Evolutionary conservation across 2,113 vertebrate species (phyloP).

Genomic region (Tonatia bakeri): DNA sequence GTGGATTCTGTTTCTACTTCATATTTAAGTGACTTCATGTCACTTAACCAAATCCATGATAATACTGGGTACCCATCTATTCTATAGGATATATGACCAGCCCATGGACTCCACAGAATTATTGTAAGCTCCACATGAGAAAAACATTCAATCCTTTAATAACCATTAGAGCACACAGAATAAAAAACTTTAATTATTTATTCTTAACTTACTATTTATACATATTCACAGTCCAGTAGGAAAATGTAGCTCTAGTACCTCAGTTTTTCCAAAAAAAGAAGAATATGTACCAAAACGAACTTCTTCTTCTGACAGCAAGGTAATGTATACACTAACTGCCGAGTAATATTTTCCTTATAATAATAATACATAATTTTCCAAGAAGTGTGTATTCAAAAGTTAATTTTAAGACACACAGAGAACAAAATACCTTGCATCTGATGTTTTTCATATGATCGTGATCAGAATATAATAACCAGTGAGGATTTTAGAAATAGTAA

Average conservation of each 20-base stretch:
- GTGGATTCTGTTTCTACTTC: not conserved
- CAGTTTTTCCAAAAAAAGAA: not conserved
- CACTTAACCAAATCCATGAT: not conserved
- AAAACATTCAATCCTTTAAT: not conserved
- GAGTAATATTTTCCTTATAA: not conserved
- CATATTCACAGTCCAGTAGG: not conserved
- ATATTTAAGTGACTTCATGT: not conserved
- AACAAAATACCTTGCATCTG: not conserved
- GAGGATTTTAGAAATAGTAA: not conserved
- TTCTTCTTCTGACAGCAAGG: not conserved
- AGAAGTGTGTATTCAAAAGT: not conserved
- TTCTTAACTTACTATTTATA: not conserved
- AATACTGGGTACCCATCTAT: not conserved
- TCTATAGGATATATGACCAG: not conserved
- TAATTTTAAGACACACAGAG: not conserved
- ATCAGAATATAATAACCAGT: not conserved
- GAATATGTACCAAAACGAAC: not conserved
- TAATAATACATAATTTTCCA: not conserved
- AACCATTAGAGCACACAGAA: not conserved
- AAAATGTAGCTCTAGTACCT: not conserved
- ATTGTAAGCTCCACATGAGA: not conserved
- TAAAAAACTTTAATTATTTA: not conserved
- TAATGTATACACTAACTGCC: not conserved
- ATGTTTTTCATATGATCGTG: not conserved
- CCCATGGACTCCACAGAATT: not conserved